Conservation (phyloP, 2,113 vertebrate species). For the Elgaria multicarinata region DNA sequence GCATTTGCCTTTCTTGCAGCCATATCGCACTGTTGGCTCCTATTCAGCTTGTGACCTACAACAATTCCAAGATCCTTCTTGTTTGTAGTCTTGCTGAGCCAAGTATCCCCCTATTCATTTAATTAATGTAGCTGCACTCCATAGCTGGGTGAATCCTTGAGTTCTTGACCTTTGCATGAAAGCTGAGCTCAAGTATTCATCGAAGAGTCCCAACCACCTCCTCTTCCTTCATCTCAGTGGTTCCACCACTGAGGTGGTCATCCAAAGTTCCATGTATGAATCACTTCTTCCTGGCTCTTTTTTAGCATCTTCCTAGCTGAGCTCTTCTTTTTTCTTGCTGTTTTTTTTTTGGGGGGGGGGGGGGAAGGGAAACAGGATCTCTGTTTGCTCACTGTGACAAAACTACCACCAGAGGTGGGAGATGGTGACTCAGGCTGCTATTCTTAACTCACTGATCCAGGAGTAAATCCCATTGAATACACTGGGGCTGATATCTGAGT, state of each 20-base stretch:
- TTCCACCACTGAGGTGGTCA: constrained; percentile 28
- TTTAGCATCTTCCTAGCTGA: constrained; percentile 49
- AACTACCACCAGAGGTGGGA: too few relatives aligned
- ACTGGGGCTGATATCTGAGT: neutral
- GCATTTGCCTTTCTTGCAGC: too few relatives aligned
- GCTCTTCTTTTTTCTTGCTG: neutral
- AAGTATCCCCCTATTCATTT: too few relatives aligned
- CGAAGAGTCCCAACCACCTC: neutral
- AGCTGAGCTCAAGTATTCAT: constrained; percentile 32
- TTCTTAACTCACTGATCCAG: constrained; percentile 35
- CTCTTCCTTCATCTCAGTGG: constrained; percentile 36
- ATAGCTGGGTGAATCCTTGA: neutral
- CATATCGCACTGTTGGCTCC: too few relatives aligned
- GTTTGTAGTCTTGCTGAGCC: too few relatives aligned
- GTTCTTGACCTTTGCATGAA: constrained; percentile 39
- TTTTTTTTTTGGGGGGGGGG: too few relatives aligned
- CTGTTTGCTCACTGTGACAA: constrained; percentile 60
- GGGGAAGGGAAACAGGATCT: constrained; percentile 40
- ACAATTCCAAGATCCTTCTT: too few relatives aligned
- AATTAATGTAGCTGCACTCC: neutral
- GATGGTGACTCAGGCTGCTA: constrained; percentile 54
- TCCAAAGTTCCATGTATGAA: constrained; percentile 54
- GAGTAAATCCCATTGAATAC: neutral
- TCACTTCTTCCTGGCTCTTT: constrained; percentile 39
- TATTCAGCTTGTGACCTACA: too few relatives aligned